Evolutionary conservation across 2,888 invertebrate genomes (phyloP), one percentile per base, ranked within the genome.

Genomic region (Diaprepes abbreviatus): DNA sequence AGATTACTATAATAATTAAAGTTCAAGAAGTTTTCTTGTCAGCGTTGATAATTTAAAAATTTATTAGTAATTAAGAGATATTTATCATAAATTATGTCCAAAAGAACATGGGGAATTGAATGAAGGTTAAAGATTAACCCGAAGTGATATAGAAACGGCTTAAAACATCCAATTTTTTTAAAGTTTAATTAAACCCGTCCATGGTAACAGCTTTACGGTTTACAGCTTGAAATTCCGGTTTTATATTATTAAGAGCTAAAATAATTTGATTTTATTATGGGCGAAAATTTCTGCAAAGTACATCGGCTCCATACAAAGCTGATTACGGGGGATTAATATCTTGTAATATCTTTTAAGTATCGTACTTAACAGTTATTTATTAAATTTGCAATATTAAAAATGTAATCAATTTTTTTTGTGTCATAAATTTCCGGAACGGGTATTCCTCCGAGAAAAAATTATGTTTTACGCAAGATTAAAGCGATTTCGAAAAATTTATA

Each of bases 21-120:
- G 12, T 16, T 10, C 28, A 17, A 28, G 40, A 59, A 6, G 12
- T 14, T 58, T 21, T 35, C 19, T 58, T 43, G 24, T 21, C 28
- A n/a, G 16, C 16, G 43, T n/a, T 16, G 31, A 59, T 50, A 52
- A 62, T 52, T 62, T 28, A 33, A 48, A 60, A 36, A 50, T 54
- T 54, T 64, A 64, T 55, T 40, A 33, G 45, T 66, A 66, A 66
- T 66, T 66, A 66, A 50, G 43, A 19, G 66, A 66, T 66, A 7
- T n/a, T 33, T 59, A 66, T 66, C 66, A 35, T 38, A 40, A 66
- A 66, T 33, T 59, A 36, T 52, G 50, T 14, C 31, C 7, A 40
- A 9, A 54, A 31, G 38, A 52, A 54, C 52, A 28, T 59, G 43
- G 38, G 10, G 17, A 59, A 16, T 45, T 45, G 17, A 59, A 59